Conservation (phyloP, 2,888 invertebrate genomes). For the Cerceris rybyensis region DNA sequence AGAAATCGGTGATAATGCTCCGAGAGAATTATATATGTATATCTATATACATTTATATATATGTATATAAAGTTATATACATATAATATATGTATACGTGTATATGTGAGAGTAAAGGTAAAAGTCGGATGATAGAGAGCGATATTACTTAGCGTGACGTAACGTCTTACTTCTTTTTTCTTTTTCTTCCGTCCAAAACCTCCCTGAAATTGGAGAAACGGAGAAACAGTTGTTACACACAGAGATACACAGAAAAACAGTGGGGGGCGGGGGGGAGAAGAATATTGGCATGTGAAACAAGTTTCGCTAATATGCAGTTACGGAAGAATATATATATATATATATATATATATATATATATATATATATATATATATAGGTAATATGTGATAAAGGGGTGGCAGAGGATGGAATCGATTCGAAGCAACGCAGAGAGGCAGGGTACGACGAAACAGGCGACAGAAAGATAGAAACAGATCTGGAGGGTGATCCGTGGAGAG, state of each 20-base stretch:
- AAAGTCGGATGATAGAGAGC: conserved; percentile 65
- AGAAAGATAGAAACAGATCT: conserved; percentile 11
- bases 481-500: conserved; percentile 5
- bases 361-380: conserved; percentile 1
- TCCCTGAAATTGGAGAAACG: conserved; percentile 88
- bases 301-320: conserved; percentile 23
- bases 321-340: conserved; percentile 1
- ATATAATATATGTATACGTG: conserved; percentile 5
- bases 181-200: conserved; percentile 98
- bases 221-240: conserved; percentile 82
- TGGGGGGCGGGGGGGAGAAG: conserved; percentile 50
- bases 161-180: conserved; percentile 97
- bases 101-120: conserved; percentile 34
- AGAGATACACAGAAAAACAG: conserved; percentile 72
- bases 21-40: no score
- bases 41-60: no score
- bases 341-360: conserved; percentile 1
- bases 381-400: not conserved
- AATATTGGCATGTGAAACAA: conserved; percentile 9
- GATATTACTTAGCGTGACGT: conserved; percentile 80
- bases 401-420: not conserved
- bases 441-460: conserved; percentile 1
- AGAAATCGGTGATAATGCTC: not conserved
- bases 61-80: no score
- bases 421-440: not conserved